phyloP scores from a whole-genome alignment of 2,113 vertebrate species.

The Clarias magur region DNA sequence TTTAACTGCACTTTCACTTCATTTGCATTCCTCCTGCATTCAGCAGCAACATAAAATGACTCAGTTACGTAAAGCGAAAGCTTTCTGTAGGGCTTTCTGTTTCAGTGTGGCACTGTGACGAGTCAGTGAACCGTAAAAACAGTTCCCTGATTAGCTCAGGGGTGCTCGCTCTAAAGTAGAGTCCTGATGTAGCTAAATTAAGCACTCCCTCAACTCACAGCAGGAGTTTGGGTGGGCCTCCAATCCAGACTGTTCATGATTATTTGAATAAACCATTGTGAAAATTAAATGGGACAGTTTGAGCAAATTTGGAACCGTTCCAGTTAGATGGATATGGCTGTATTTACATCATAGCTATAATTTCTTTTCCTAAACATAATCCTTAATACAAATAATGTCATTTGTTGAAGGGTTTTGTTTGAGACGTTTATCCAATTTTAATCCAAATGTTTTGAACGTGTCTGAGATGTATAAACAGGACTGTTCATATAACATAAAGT shows the following conservation, averaged over 20 bases:
- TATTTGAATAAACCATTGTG: background rate
- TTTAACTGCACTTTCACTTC: slow-evolving; percentile 7
- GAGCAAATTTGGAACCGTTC: background rate
- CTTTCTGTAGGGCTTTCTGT: slow-evolving; percentile 17
- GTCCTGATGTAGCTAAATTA: slow-evolving; percentile 34
- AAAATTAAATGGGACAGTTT: background rate
- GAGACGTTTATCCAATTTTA: background rate
- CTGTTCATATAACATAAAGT: background rate
- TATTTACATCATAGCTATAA: background rate
- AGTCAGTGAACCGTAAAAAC: slow-evolving; percentile 26
- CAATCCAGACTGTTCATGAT: background rate
- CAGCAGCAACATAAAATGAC: slow-evolving; percentile 30
- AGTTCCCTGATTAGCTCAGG: slow-evolving; percentile 29
- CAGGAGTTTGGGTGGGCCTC: slow-evolving; percentile 30
- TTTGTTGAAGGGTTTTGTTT: background rate
- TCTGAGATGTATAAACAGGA: background rate
- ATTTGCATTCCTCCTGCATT: slow-evolving; percentile 11
- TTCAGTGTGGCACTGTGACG: background rate
- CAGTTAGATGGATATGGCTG: background rate
- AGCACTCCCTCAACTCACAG: slow-evolving; percentile 37
- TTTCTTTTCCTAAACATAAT: background rate
- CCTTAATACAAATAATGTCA: background rate
- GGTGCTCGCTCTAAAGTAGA: slow-evolving; percentile 26
- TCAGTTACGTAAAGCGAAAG: slow-evolving; percentile 21
- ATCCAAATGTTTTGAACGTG: background rate